Conservation (phyloP, 2,888 invertebrate genomes). For the Branchipolynoe longqiensis region DNA sequence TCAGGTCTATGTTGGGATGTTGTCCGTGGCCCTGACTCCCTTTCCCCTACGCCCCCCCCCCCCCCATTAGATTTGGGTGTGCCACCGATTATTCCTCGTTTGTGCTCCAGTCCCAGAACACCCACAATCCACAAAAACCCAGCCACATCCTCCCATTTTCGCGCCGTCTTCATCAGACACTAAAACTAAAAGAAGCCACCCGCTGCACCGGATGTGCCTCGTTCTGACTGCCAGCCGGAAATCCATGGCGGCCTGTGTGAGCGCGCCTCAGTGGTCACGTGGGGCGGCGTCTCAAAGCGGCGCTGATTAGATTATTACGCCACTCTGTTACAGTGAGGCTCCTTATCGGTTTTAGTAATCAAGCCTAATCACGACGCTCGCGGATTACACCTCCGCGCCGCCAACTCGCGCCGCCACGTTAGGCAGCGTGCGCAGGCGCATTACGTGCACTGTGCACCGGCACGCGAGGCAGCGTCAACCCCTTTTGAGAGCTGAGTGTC, state of each 20-base stretch:
- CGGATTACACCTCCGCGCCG: conserved; percentile 29
- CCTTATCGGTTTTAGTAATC: conserved; percentile 38
- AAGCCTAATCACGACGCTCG: conserved; percentile 20
- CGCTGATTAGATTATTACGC: conserved; percentile 38
- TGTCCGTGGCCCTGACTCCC: background rate
- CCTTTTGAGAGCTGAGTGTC: background rate
- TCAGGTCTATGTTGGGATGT: no score
- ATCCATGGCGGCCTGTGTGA: conserved; percentile 14
- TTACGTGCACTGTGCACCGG: conserved; percentile 11
- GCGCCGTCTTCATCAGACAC: conserved; percentile 26
- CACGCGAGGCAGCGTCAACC: background rate
- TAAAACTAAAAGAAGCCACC: conserved; percentile 31
- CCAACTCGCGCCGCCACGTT: conserved; percentile 8
- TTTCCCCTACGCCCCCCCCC: background rate
- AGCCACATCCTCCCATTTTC: no score
- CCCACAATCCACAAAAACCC: no score
- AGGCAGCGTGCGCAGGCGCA: conserved; percentile 11
- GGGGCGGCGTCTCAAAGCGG: conserved; percentile 34
- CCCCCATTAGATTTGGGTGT: background rate
- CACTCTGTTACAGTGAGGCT: background rate
- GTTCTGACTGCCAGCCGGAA: conserved; percentile 48
- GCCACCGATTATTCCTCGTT: background rate
- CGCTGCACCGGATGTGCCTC: conserved; percentile 46
- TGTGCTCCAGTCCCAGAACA: no score
- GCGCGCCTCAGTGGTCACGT: conserved; percentile 25